These are phyloP conservation scores for Gonatopus flavifemur DNA, from an alignment of 1,140 invertebrate species.

Conservation along the genomic window DNA sequence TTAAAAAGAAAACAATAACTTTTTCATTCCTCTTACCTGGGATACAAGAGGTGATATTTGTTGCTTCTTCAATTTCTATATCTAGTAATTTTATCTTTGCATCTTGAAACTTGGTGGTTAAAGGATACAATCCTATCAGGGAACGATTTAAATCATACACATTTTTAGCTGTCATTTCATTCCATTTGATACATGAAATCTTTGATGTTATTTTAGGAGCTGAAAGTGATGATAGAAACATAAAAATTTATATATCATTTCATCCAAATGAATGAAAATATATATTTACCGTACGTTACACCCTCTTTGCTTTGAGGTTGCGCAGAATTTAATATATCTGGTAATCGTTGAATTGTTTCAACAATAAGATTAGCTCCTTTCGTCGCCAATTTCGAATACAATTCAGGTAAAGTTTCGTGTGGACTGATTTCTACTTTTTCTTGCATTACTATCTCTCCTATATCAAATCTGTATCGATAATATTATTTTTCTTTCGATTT, in stretches of 20 bases:
- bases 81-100: conserved; percentile 65
- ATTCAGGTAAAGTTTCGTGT: conserved; percentile 67
- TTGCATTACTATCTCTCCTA: conserved; percentile 79
- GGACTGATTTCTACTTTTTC: conserved; percentile 63
- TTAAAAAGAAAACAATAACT: conserved; percentile 2
- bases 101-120: conserved; percentile 64
- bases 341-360: conserved; percentile 65
- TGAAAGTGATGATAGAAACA: conserved; percentile 51
- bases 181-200: conserved; percentile 67
- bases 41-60: neutral
- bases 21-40: conserved; percentile 5
- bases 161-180: conserved; percentile 61
- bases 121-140: conserved; percentile 64
- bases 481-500: too few relatives aligned
- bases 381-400: conserved; percentile 67
- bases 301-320: conserved; percentile 63
- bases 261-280: conserved; percentile 12
- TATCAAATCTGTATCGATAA: conserved; percentile 70
- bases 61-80: conserved; percentile 31
- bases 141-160: conserved; percentile 70
- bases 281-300: conserved; percentile 69
- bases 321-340: conserved; percentile 60
- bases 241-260: conserved; percentile 1
- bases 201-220: conserved; percentile 69
- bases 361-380: conserved; percentile 71